phyloP scores from a whole-genome alignment of 2,888 invertebrate species.

The Biston betularia region DNA sequence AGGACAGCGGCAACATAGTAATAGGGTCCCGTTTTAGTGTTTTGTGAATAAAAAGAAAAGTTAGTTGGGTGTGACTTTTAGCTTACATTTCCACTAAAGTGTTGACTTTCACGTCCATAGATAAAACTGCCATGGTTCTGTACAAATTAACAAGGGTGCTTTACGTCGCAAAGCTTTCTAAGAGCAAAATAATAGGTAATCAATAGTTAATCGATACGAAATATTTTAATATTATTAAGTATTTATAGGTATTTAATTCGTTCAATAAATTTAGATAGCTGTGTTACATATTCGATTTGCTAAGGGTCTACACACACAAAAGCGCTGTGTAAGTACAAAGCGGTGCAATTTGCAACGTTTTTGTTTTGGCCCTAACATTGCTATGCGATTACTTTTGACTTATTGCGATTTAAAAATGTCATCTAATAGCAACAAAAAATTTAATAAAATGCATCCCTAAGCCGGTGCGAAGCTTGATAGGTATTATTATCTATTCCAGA shows the following conservation, averaged over 20 bases:
- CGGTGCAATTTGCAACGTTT: no score
- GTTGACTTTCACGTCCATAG: slow-evolving; percentile 26
- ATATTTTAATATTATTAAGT: not conserved
- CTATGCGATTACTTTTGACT: no score
- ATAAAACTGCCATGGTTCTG: slow-evolving; percentile 68
- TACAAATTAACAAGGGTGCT: slow-evolving; percentile 72
- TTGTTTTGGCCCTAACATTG: no score
- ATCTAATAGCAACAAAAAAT: not conserved
- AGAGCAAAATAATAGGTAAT: not conserved
- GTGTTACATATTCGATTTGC: not conserved
- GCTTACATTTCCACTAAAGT: not conserved
- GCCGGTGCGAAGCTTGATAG: no score
- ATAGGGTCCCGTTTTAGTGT: no score
- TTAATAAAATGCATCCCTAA: not conserved
- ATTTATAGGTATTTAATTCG: not conserved
- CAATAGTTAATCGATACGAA: not conserved
- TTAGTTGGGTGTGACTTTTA: not conserved
- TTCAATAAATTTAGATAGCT: not conserved
- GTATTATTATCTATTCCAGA: not conserved
- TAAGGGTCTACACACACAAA: not conserved
- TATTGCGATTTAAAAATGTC: not conserved
- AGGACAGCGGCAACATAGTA: no score
- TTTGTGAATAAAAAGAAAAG: no score
- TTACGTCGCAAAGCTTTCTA: slow-evolving; percentile 48
- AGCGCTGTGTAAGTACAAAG: no score